Evolutionary conservation across 2,113 vertebrate species (phyloP), one percentile per base, ranked within the genome.

Genomic region (Gyps fulvus): DNA sequence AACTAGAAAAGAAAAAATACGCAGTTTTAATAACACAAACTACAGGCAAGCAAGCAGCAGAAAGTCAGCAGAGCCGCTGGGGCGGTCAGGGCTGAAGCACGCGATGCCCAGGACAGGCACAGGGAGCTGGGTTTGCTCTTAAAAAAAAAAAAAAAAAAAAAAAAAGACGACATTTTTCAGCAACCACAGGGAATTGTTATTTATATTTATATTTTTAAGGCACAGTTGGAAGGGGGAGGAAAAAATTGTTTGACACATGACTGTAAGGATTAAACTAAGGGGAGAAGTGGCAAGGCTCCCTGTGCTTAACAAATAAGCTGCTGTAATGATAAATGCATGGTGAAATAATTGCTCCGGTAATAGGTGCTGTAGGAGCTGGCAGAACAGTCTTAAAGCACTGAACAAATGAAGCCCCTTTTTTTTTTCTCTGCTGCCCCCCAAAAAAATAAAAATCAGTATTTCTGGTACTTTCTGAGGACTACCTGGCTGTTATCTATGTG

Each of bases 251-350:
- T 73, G 71, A 62, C 59, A 66, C 15, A n/a, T 13, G 42, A 73
- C 29, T 62, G 15, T 29, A 78, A 71, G 73, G 47, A 87, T 85
- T 94, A 89, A 95, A 90, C 7, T 27, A 59, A 27, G 27, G 70
- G 20, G 91, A 85, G 42, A 23, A 59, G 63, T 17, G 40, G 70
- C 63, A 83, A 77, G 54, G 49, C 40, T 89, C 79, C 65, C 67
- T 88, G 91, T 49, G 73, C 80, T 91, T 62, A 95, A 74, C 58
- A 50, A 98, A 87, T 83, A 90, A 97, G 77, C 47, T 82, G 62
- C 40, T 43, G 43, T 32, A 87, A 93, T 38, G 88, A 96, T 43
- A 96, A 97, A 94, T 20, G 79, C 0, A 0, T 5, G 6, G 42
- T 4, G 9, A 69, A 80, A 65, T 95, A 92, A 95, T 8, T 78